Base-by-base conservation (phyloP, 2,888 invertebrate genomes). In the Nomada lathburiana region DNA sequence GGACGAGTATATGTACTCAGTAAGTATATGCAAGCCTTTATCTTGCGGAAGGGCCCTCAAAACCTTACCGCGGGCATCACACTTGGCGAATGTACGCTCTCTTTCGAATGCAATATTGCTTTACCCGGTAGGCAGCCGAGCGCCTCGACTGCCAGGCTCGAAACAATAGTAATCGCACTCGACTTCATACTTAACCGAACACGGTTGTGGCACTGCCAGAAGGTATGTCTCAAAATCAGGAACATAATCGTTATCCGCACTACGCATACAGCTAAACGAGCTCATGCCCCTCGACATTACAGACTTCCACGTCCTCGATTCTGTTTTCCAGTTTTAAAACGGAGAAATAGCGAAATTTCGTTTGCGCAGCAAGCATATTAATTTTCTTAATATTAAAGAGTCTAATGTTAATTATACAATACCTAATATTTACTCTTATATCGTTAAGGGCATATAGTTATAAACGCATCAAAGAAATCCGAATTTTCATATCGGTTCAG, bases 11-110 rank as follows among this genome's bases (percentile, higher is more conserved):
- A 86, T 90, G 90, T 90, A 89, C 90, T 80, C 74, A 77, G 87
- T 92, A 93, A 93, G 92, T 91, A 91, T 92, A 92, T 92, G 91
- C 90, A 88, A 90, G 90, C 88, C 90, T 92, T 92, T 91, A 90
- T 91, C 91, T 91, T 86, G 73, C 85, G 84, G 80, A 88, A 92
- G 92, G 80, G 85, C 90, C 86, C 91, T 93, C 85, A 82, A 77
- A 90, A 90, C 87, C 88, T 91, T 88, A 92, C 93, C 93, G 92
- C 91, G 90, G 92, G 93, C 93, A 89, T 90, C 86, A 88, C 88
- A 89, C 91, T 90, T 85, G 88, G 88, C 88, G 89, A 88, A 80
- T 76, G 83, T 67, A 76, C 82, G 86, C 88, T 88, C 88, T 89
- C 89, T 90, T 90, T 88, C 91, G 85, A 91, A 89, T 89, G 86